A percentile compares a stretch with the other conserved stretches of the same genome.
These are phyloP conservation scores for Macrotis lagotis DNA, from an alignment of 2,113 vertebrate genomes.

Conservation along the genomic window DNA sequence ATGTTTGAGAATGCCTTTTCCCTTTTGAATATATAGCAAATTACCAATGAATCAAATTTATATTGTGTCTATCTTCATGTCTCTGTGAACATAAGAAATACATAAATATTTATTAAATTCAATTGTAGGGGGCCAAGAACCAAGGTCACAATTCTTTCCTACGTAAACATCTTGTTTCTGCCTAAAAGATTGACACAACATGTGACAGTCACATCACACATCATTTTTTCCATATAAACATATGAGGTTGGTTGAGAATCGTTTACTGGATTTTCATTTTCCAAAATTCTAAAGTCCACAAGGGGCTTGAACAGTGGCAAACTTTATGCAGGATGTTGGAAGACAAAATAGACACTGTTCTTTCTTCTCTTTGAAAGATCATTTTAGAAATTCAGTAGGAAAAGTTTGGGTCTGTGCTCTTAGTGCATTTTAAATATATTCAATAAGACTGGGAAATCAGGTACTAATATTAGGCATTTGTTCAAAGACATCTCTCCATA, in stretches of 20 bases:
- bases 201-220: conserved; percentile 55
- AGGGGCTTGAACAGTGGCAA: conserved; percentile 44
- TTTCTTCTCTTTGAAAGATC: conserved; percentile 64
- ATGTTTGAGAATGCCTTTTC: neutral
- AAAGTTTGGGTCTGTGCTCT: conserved; percentile 55
- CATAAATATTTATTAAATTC: neutral
- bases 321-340: conserved; percentile 58
- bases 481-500: neutral
- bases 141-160: neutral
- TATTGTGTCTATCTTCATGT: neutral
- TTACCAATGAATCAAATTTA: neutral
- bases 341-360: conserved; percentile 59
- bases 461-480: conserved; percentile 52
- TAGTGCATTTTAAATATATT: conserved; percentile 66
- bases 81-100: neutral
- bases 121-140: neutral
- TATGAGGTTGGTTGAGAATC: conserved; percentile 57
- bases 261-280: conserved; percentile 61
- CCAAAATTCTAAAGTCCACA: conserved; percentile 13
- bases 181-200: conserved; percentile 56
- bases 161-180: conserved; percentile 34
- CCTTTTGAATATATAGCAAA: neutral
- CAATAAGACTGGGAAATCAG: conserved; percentile 43
- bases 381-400: conserved; percentile 75
- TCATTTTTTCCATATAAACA: conserved; percentile 58